Percentiles rank a stretch among this genome's conserved stretches.
Evolutionary conservation across 2,888 invertebrate species (phyloP).

Genomic region (Serrognathus titanus): DNA sequence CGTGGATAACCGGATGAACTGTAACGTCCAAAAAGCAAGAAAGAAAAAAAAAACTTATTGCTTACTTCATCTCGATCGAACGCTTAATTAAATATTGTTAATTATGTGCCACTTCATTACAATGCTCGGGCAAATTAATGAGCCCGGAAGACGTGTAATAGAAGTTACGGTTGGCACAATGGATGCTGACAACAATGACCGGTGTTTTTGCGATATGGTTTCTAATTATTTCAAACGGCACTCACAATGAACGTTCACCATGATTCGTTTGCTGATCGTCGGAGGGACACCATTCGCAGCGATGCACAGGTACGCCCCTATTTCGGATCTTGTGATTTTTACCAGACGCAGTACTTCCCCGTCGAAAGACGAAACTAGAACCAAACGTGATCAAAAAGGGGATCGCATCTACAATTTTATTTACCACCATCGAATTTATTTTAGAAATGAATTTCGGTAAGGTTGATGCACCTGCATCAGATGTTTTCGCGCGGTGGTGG

Average conservation of each 20-base stretch:
- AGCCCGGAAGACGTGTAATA: conserved; percentile 13
- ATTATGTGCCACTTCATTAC: conserved; percentile 19
- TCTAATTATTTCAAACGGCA: conserved; percentile 39
- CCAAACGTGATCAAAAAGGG: conserved; percentile 29
- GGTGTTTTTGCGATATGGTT: conserved; percentile 14
- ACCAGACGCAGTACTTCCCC: conserved; percentile 73
- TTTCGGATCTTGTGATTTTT: conserved; percentile 82
- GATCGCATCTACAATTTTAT: conserved; percentile 4
- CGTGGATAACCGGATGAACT: conserved; percentile 90
- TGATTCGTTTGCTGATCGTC: conserved; percentile 83
- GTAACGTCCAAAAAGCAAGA: conserved; percentile 35
- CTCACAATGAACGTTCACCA: conserved; percentile 88
- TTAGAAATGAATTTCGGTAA: too few relatives aligned
- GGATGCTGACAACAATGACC: conserved; percentile 3
- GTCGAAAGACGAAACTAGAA: conserved; percentile 65
- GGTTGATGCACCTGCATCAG: too few relatives aligned
- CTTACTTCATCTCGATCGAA: background rate
- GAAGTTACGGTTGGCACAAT: conserved; percentile 14
- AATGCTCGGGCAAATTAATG: conserved; percentile 18
- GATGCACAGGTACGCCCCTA: conserved; percentile 89
- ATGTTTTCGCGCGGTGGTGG: too few relatives aligned
- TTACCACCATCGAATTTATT: background rate
- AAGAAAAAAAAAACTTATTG: background rate
- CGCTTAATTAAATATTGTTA: conserved; percentile 1
- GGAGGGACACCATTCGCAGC: conserved; percentile 87